Base-by-base conservation (phyloP, 2,113 vertebrate genomes). In the Ceyx melanurus region DNA sequence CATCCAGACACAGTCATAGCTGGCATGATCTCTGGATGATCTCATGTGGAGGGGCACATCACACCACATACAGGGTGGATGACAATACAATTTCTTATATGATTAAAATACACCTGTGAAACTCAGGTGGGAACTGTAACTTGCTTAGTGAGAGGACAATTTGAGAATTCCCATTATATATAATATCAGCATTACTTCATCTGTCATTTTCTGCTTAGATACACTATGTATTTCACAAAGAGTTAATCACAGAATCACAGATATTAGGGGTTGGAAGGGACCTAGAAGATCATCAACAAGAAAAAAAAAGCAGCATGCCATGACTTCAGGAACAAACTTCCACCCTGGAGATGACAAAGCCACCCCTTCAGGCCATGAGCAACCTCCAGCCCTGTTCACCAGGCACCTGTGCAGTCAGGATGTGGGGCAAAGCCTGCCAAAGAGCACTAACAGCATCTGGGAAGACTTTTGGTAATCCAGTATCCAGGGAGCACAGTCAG, bases 201-300 rank as follows among this genome's bases (percentile, higher is more conserved):
- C 75, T 89, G 88, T 87, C 93, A 78, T 91, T 80, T 90, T 91
- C 76, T 95, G 65, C 94, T 93, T 80, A 94, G 92, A 92, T 76
- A 94, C 77, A 40, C 66, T n/a, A 31, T 43, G 46, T 65, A 64
- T 91, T 93, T 88, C 87, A 92, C 94, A 95, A 87, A 48, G 35
- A 80, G 79, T 15, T 10, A 37, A 37, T 10, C 37, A 37, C 37
- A 37, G 37, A 37, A 37, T 37, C 37, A 37, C 37, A 37, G 37
- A 37, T 37, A 37, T 37, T 37, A 37, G 37, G 37, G 37, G 37
- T 37, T 37, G 37, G 37, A 37, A 37, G 37, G 37, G 37, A 37
- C 37, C 37, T 37, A 37, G 33, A 35, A 35, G 33, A 37, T 37
- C 37, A 37, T 37, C 37, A 46, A 46, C 18, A 46, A 19, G 5